Evolutionary conservation across 35 echinoderm and acorn worm species (phyloP).

Genomic region (Chiridota heheva): DNA sequence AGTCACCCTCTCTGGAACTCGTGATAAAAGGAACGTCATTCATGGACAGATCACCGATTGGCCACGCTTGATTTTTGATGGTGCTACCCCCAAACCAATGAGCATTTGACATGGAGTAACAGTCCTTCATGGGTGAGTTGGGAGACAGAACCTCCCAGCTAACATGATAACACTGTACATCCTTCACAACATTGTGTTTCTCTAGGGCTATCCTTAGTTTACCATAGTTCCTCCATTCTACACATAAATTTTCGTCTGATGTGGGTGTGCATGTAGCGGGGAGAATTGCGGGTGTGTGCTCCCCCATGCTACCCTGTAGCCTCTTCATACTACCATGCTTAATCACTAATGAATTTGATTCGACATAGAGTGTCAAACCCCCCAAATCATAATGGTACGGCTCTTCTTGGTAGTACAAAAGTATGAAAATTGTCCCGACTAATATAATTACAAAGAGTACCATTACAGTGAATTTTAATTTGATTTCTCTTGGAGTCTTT

Average conservation of each 20-base stretch:
- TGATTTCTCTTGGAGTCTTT: constrained; percentile 58
- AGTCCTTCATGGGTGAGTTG: constrained; percentile 36
- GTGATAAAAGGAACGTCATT: constrained; percentile 35
- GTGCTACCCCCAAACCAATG: constrained; percentile 58
- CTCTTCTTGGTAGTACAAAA: constrained; percentile 38
- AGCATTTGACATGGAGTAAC: constrained; percentile 39
- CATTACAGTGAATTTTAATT: constrained; percentile 46
- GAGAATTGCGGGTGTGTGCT: not conserved
- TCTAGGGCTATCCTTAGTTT: constrained; percentile 9
- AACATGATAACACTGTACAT: constrained; percentile 20
- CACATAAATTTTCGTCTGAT: constrained; percentile 7
- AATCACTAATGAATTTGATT: constrained; percentile 23
- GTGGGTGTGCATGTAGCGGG: not conserved
- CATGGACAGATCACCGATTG: constrained; percentile 37
- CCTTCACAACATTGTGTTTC: not conserved
- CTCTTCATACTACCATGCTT: not conserved
- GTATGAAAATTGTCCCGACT: constrained; percentile 28
- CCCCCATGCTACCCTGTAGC: constrained; percentile 22
- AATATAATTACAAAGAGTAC: constrained; percentile 46
- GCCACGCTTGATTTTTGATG: constrained; percentile 32
- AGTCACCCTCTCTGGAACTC: constrained; percentile 21
- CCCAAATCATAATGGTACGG: constrained; percentile 32
- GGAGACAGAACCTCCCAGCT: constrained; percentile 30
- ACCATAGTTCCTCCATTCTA: constrained; percentile 32
- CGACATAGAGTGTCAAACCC: constrained; percentile 24